Base-by-base conservation (phyloP, 2,113 vertebrate species). In the Dipodomys stephensi region DNA sequence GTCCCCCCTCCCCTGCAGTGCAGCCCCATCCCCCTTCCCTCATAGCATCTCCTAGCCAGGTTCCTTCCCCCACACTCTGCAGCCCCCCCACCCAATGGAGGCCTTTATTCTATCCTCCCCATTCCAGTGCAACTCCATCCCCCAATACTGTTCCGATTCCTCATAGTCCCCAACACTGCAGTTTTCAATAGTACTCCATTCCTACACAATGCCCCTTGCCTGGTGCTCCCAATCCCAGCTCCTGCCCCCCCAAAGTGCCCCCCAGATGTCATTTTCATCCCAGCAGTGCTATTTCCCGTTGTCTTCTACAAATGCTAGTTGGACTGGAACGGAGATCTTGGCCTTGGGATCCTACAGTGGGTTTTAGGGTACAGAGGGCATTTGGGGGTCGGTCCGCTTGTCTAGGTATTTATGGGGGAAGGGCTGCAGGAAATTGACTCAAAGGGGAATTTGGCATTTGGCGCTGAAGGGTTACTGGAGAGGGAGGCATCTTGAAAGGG, bases 381-480 rank as follows among this genome's bases (percentile, higher is more conserved):
- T 96, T 96, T 97, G 97, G 95, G 95, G 97, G 97, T 97, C 88
- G 95, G 90, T 87, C 7, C 68, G 64, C 72, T 92, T 94, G 85
- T 85, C 53, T 94, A 88, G 94, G 85, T 92, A 91, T 92, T 95
- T 64, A 71, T 23, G 53, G 89, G 88, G 79, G 72, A 85, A 76
- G 88, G 83, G 89, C 94, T 95, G 69, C 93, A 95, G 89, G 71
- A 71, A 96, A 95, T 79, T 82, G 95, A 92, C 79, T 97, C 94
- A 69, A 74, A 90, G 64, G 88, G 79, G 94, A 80, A 76, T 85
- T 83, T 19, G 67, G 65, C 76, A 91, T 96, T 49, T 92, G 78
- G 84, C 25, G 35, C 64, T 2, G 44, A 91, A 90, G 85, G 88
- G 93, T 88, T 86, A 81, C 65, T 28, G 81, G 91, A 77, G 62